phyloP scores from a whole-genome alignment of 2,888 invertebrate species.

The Reticulitermes lucifugus region DNA sequence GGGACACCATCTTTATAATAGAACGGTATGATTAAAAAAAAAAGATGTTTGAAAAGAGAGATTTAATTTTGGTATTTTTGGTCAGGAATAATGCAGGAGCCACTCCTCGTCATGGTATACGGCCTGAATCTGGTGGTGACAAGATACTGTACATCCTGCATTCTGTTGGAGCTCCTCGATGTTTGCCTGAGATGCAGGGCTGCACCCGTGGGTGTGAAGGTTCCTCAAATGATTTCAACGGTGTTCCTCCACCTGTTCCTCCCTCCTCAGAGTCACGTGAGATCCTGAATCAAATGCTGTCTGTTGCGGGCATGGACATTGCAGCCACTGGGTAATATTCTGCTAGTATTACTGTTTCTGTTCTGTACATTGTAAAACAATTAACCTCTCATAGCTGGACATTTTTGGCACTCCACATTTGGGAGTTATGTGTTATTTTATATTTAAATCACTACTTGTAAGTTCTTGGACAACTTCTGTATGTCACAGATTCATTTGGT shows the following conservation, averaged over 20 bases:
- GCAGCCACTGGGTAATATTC: slow-evolving; percentile 4
- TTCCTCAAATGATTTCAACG: slow-evolving; percentile 69
- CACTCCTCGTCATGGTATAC: slow-evolving; percentile 76
- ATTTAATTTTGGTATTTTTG: background rate
- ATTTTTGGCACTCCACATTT: too few relatives aligned
- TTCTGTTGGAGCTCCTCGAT: slow-evolving; percentile 87
- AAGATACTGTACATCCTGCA: slow-evolving; percentile 84
- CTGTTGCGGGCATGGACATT: slow-evolving; percentile 73
- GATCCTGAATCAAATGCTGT: slow-evolving; percentile 79
- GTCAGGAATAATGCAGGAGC: slow-evolving; percentile 75
- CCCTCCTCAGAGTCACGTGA: slow-evolving; percentile 73
- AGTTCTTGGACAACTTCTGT: too few relatives aligned
- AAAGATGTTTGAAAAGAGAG: background rate
- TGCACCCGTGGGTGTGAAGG: slow-evolving; percentile 80
- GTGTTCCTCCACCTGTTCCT: slow-evolving; percentile 75
- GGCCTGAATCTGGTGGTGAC: slow-evolving; percentile 64
- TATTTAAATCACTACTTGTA: too few relatives aligned
- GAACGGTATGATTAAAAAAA: background rate
- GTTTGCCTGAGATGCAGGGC: slow-evolving; percentile 65
- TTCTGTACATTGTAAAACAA: background rate
- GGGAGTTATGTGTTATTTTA: too few relatives aligned
- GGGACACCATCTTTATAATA: too few relatives aligned
- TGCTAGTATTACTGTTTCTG: background rate
- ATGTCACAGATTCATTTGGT: too few relatives aligned
- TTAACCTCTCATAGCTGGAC: too few relatives aligned